Evolutionary conservation across 2,113 vertebrate genomes (phyloP), one percentile per base, ranked within the genome.

Genomic region (Brienomyrus brachyistius): DNA sequence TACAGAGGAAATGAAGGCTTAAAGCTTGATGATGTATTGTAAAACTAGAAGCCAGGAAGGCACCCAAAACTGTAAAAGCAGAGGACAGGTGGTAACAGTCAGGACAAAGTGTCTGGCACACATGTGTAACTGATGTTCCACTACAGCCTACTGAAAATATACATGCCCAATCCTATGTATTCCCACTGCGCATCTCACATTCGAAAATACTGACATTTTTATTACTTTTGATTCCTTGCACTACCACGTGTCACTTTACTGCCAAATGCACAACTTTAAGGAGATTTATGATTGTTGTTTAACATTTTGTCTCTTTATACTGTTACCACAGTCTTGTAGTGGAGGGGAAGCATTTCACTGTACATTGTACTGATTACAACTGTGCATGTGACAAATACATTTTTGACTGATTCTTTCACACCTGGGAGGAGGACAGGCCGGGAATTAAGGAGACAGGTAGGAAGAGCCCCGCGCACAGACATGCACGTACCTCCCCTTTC

Each of bases 401-500:
- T n/a, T 59, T n/a, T 59, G 21, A 23, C 56, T 9, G 56, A 59
- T 9, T 9, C 8, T 27, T 27, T 66, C 59, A 3, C 2, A 66
- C 9, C 59, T 77, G 31, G 31, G 70, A 77, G 15, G 70, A 77
- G 31, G 31, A 77, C 70, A 31, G 15, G 15, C 11, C 13, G 19
- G 70, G 70, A 35, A 77, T 40, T 1, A 1, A 31, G 70, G 31
- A 40, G 70, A 77, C 31, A 1, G 59, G 70, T 0, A 19, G 11
- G 31, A 5, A 35, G 27, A 77, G 66, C 3, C 21, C 56, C 7
- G 7, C 19, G 0, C 6, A 2, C 56, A 62, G 7, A 54, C 77
- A 56, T 4, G 13, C 90, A 90, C 96, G 94, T 91, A 98, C 98
- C 97, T 99, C 98, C 93, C 98, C 98, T 91, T 99, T 99, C 83